These are phyloP conservation scores for Eupeodes luniger DNA, from an alignment of 2,888 invertebrate genomes.

Conservation along the genomic window DNA sequence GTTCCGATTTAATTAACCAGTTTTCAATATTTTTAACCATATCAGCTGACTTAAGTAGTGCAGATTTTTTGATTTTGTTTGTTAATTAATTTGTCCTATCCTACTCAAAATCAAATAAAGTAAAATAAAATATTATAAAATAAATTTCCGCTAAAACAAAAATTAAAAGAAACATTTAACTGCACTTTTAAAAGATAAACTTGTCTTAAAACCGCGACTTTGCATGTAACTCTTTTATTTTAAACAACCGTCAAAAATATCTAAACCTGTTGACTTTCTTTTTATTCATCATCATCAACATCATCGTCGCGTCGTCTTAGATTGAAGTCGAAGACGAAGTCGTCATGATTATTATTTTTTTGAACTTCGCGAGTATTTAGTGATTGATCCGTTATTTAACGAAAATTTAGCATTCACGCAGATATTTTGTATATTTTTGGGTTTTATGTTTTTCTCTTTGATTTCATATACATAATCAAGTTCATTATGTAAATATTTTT, in stretches of 20 bases:
- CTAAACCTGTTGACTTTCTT: conserved; percentile 64
- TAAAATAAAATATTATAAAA: not conserved
- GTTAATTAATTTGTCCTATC: not conserved
- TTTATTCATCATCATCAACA: conserved; percentile 48
- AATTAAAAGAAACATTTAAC: not conserved
- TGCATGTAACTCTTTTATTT: not conserved
- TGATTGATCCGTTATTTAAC: conserved; percentile 66
- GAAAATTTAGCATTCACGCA: conserved; percentile 40
- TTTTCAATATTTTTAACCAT: not conserved
- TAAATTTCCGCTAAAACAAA: not conserved
- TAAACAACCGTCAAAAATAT: conserved; percentile 10
- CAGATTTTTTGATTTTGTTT: not conserved
- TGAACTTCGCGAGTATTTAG: conserved; percentile 20
- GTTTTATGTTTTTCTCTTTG: not conserved
- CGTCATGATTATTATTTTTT: not conserved
- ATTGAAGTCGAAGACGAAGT: not conserved
- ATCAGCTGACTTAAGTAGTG: conserved; percentile 9
- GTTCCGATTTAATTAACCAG: conserved; percentile 3
- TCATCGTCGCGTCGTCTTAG: not conserved
- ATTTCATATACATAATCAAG: conserved; percentile 39
- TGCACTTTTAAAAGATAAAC: conserved; percentile 26
- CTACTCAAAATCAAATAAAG: conserved; percentile 22
- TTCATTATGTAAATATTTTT: conserved; percentile 58
- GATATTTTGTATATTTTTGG: not conserved
- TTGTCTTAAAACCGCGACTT: not conserved